phyloP scores from a whole-genome alignment of 2,888 invertebrate species.

The Deroplatys truncata region DNA sequence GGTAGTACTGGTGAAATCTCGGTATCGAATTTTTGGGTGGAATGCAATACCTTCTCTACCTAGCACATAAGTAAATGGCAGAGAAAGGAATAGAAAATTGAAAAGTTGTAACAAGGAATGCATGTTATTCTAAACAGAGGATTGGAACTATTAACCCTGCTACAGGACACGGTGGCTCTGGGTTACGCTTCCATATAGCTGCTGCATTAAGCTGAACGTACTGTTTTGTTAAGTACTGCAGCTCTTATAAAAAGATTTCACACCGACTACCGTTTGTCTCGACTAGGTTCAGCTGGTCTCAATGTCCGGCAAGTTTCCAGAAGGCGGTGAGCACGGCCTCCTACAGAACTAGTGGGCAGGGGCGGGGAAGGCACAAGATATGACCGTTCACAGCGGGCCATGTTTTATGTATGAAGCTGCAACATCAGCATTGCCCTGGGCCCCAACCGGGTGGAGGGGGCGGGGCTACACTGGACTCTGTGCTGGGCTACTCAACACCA shows the following conservation, averaged over 20 bases:
- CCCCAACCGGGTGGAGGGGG: background rate
- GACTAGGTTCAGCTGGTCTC: background rate
- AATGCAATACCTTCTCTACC: too few species aligned
- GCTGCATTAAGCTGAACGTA: too few species aligned
- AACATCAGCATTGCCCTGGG: background rate
- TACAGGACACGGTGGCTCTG: too few species aligned
- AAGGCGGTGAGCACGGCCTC: background rate
- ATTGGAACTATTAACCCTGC: too few species aligned
- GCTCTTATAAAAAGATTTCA: background rate
- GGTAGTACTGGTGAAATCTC: too few species aligned
- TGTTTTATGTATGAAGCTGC: constrained; percentile 2
- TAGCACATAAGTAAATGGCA: too few species aligned
- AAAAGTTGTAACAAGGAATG: too few species aligned
- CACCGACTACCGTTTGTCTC: background rate
- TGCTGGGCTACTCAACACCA: background rate
- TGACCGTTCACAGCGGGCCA: background rate
- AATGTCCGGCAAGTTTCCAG: background rate
- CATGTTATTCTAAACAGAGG: too few species aligned
- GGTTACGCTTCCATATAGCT: too few species aligned
- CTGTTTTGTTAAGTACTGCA: background rate
- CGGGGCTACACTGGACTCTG: background rate
- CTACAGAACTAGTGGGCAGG: background rate
- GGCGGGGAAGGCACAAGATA: background rate
- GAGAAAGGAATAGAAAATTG: too few species aligned
- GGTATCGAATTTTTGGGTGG: too few species aligned